phyloP scores from a whole-genome alignment of 2,888 invertebrate species.

The Andrena chrysosceles region DNA sequence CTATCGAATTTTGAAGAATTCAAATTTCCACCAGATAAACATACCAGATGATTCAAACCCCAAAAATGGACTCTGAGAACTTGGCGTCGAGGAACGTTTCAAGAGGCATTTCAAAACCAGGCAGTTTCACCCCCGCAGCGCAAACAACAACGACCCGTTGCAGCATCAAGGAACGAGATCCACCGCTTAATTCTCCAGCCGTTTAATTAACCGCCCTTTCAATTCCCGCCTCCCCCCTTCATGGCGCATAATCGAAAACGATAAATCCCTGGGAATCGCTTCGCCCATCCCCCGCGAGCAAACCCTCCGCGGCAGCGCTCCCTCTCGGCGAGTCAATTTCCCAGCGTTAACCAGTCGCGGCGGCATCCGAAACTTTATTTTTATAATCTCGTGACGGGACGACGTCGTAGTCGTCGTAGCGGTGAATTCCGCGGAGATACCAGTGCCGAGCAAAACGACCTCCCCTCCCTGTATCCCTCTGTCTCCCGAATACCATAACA shows the following conservation, averaged over 20 bases:
- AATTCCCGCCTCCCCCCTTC: constrained; percentile 24
- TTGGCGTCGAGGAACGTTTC: no score
- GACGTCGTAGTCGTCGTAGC: neutral
- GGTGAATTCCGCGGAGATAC: constrained; percentile 8
- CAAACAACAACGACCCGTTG: neutral
- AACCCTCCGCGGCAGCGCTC: neutral
- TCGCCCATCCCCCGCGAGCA: neutral
- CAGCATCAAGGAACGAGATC: constrained; percentile 12
- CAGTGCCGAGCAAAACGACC: constrained; percentile 22
- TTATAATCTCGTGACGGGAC: constrained; percentile 24
- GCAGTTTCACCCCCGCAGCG: neutral
- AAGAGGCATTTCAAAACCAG: no score
- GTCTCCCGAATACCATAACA: constrained; percentile 26
- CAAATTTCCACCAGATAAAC: no score
- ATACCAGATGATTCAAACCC: no score
- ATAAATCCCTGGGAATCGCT: constrained; percentile 54
- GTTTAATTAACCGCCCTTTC: constrained; percentile 56
- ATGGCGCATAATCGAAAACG: constrained; percentile 62
- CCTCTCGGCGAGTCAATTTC: constrained; percentile 13
- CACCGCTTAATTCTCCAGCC: constrained; percentile 38
- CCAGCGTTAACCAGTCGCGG: neutral
- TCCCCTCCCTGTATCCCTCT: neutral
- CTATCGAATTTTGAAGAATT: neutral
- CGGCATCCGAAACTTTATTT: constrained; percentile 34
- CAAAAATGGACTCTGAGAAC: no score